phyloP scores from a whole-genome alignment of 2,797 vertebrate genomes.

The Cossypha caffra region DNA sequence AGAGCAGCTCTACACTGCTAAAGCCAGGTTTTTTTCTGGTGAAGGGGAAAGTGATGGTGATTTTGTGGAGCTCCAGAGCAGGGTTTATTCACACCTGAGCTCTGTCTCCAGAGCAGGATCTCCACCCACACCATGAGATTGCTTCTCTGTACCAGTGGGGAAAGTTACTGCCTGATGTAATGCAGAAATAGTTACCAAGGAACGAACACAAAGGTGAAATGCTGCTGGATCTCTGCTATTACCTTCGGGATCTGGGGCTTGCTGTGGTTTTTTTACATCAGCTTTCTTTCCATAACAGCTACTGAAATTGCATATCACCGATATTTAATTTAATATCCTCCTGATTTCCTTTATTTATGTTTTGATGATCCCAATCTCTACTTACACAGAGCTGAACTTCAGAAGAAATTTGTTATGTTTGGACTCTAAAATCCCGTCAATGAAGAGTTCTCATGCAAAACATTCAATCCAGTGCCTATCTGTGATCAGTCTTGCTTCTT shows the following conservation, averaged over 20 bases:
- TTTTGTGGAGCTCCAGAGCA: accelerated
- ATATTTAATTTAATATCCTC: not conserved
- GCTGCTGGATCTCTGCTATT: not conserved
- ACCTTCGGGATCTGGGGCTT: accelerated
- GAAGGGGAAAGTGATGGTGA: not conserved
- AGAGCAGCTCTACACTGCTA: not conserved
- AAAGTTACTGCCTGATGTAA: not conserved
- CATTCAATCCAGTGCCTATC: not conserved
- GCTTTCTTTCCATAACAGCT: not conserved
- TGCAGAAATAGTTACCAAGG: not conserved
- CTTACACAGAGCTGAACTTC: not conserved
- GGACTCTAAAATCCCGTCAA: not conserved
- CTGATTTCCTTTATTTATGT: not conserved
- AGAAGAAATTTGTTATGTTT: not conserved
- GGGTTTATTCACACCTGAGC: not conserved
- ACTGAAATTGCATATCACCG: not conserved
- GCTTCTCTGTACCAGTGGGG: not conserved
- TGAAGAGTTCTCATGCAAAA: not conserved
- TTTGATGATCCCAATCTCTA: not conserved
- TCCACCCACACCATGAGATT: accelerated
- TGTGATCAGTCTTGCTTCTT: not conserved
- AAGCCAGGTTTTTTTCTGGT: not conserved
- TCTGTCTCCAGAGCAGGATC: not conserved
- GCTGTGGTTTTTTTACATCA: not conserved
- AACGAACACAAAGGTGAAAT: not conserved